Evolutionary conservation across 2,113 vertebrate genomes (phyloP).

Genomic region (Gallinago paraguaiae): DNA sequence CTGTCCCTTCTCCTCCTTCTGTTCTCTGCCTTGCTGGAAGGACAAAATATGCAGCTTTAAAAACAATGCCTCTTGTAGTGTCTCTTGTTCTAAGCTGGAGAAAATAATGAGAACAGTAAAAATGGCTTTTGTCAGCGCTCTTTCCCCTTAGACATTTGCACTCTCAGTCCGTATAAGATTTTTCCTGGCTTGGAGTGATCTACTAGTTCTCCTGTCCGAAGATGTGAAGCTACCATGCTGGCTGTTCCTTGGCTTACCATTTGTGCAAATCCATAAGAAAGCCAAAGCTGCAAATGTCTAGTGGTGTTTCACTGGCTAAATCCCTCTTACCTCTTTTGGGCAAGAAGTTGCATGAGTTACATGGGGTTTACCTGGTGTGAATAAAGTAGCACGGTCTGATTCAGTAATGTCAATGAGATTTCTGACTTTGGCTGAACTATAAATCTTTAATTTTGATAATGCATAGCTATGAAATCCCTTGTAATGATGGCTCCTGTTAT

Average conservation of each 20-base stretch:
- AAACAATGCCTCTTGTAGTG: background rate
- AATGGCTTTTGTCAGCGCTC: background rate
- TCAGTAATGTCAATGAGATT: background rate
- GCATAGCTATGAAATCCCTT: background rate
- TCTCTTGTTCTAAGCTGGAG: background rate
- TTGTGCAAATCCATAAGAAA: background rate
- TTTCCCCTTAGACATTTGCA: background rate
- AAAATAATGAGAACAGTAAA: background rate
- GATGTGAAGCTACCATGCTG: background rate
- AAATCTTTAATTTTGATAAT: background rate
- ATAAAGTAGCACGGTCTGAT: background rate
- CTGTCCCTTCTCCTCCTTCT: background rate
- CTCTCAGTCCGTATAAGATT: background rate
- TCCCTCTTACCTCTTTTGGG: background rate
- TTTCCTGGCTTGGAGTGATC: background rate
- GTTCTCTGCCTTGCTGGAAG: background rate
- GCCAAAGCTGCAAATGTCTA: background rate
- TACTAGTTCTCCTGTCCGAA: background rate
- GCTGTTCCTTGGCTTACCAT: background rate
- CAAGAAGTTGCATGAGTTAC: background rate
- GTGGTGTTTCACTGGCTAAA: background rate
- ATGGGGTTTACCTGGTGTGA: background rate
- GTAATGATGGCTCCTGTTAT: background rate
- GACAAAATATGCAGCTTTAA: background rate
- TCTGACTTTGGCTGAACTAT: background rate